Base-by-base conservation (phyloP, 2,113 vertebrate species). In the Vulpes lagopus region DNA sequence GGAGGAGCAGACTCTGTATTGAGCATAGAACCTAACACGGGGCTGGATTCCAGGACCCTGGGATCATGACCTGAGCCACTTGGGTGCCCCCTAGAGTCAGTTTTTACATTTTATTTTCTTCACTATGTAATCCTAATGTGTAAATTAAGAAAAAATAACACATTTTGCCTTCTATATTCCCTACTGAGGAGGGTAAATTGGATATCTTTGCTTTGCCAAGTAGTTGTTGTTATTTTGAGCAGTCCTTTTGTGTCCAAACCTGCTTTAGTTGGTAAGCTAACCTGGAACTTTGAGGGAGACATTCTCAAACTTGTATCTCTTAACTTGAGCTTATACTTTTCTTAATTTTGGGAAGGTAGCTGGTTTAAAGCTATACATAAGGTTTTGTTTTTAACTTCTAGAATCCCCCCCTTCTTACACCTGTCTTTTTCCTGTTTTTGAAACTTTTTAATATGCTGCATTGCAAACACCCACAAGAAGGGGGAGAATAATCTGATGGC, bases 31-130 rank as follows among this genome's bases (percentile, higher is more conserved):
- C 11, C 64, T 12, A 11, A 30, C 27, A 0, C 6, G 12, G 62
- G 62, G 27, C 64, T 65, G 1, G 12, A 65, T 65, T 27, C 25
- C 64, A 65, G 25, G 64, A 15, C 27, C 27, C 64, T 4, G 12
- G 27, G 27, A 65, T 65, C 64, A 65, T 65, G 64, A 65, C 17
- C 17, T 69, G 9, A 35, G 67, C 8, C 32, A 69, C 32, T 32
- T 17, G 35, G 32, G 17, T 35, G 32, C 67, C 67, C 32, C 32
- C 38, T 83, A 55, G 60, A 38, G 59, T 67, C 53, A 5, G 4
- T 60, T 86, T 83, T 78, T 60, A 10, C 53, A 53, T 82, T 60
- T 32, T 76, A n/a, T 92, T 80, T 76, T 83, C n/a, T 65, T 96
- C 27, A 22, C 11, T 32, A 90, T 32, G 19, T 60, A 87, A 60